Conservation (phyloP, 2,888 invertebrate genomes). For the Epistrophe grossulariae region DNA sequence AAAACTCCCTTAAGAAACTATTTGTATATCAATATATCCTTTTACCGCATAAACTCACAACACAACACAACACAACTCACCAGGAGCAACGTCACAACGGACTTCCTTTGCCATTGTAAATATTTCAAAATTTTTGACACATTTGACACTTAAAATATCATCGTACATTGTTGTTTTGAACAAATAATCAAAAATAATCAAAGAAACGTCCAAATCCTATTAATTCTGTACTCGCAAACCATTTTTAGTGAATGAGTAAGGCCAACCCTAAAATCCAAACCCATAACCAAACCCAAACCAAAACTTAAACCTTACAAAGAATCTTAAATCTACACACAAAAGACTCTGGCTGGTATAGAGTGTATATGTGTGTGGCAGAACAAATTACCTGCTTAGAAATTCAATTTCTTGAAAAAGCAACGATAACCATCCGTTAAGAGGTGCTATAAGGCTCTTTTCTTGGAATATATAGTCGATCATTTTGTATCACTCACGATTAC, state of each 20-base stretch:
- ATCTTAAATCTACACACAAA: slow-evolving; percentile 18
- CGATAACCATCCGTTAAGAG: slow-evolving; percentile 46
- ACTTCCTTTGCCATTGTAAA: slow-evolving; percentile 20
- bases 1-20: neutral
- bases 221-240: slow-evolving; percentile 32
- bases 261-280: slow-evolving; percentile 13
- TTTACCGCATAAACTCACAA: slow-evolving; percentile 4
- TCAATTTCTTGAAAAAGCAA: slow-evolving; percentile 64
- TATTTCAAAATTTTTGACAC: slow-evolving; percentile 54
- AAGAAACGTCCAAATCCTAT: slow-evolving; percentile 57
- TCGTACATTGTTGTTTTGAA: slow-evolving; percentile 38
- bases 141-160: slow-evolving; percentile 53
- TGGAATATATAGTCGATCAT: slow-evolving; percentile 42
- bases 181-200: slow-evolving; percentile 46
- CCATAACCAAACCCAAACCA: neutral
- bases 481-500: slow-evolving; percentile 70
- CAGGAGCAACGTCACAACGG: neutral
- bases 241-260: slow-evolving; percentile 11
- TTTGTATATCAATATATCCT: slow-evolving; percentile 1
- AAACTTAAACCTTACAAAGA: neutral
- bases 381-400: slow-evolving; percentile 67
- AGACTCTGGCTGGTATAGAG: neutral
- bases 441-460: slow-evolving; percentile 5
- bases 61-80: too few species aligned
- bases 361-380: slow-evolving; percentile 42